Evolutionary conservation across 2,888 invertebrate species (phyloP), one percentile per base, ranked within the genome.

Genomic region (Sipha maydis): DNA sequence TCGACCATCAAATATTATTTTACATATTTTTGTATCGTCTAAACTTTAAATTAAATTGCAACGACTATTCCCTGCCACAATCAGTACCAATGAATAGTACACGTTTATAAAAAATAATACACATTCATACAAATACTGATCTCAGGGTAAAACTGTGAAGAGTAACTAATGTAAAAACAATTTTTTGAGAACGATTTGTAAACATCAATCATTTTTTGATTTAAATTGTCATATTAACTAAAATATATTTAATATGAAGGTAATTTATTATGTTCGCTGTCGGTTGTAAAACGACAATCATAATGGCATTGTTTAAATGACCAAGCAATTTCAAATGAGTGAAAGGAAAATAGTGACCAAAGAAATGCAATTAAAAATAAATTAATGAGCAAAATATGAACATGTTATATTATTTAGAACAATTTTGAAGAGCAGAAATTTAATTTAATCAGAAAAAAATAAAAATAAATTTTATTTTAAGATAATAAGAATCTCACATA

Each of bases 131-230:
- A 67, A 17, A 7, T 25, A 67, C 67, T 4, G 67, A n/a, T n/a
- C 67, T 8, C n/a, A n/a, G n/a, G n/a, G 67, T 7, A 67, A 56
- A 19, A 17, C 56, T 17, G 5, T 56, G 56, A 1, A 56, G n/a
- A 69, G n/a, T 1, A 28, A 2, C 69, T 11, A 9, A 11, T 28
- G 28, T 28, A 69, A 61, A 61, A 61, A 69, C 28, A 69, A n/a
- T 69, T 69, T 7, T 25, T n/a, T n/a, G 69, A 69, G 25, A 69
- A 28, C 69, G 11, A 69, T 69, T 69, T 69, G 21, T 21, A 19
- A 61, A 69, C 28, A 69, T 69, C 28, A 69, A 69, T 69, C 28
- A 69, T 69, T 69, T 69, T 28, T 69, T n/a, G 69, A 69, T 69
- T n/a, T 69, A 21, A 69, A 69, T 69, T 28, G 69, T 28, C 28